Percentiles rank a stretch among this genome's conserved stretches.
phyloP scores from a whole-genome alignment of 23 tunicate genomes.

The Trididemnum miniatum region DNA sequence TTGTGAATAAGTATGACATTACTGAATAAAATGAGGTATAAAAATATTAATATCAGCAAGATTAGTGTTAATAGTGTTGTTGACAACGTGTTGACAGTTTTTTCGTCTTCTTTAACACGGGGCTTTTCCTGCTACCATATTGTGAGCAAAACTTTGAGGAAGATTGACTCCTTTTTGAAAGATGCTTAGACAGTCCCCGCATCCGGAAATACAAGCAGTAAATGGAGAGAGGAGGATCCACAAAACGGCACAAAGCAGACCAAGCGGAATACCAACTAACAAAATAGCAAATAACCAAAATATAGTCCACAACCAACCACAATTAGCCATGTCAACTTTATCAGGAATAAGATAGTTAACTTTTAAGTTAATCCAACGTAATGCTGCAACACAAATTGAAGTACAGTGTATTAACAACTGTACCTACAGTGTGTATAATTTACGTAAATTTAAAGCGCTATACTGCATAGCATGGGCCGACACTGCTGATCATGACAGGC shows the following conservation, averaged over 20 bases:
- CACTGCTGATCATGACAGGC: too few relatives aligned
- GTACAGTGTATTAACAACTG: too few relatives aligned
- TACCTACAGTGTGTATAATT: too few relatives aligned
- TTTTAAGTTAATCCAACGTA: too few relatives aligned
- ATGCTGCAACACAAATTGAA: too few relatives aligned
- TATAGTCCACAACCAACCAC: conserved; percentile 82
- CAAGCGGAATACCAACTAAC: conserved; percentile 55
- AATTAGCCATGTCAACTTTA: conserved; percentile 53
- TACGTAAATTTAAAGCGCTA: too few relatives aligned
- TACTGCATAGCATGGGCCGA: too few relatives aligned
- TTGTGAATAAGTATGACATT: too few relatives aligned
- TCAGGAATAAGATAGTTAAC: too few relatives aligned
- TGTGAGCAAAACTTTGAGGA: conserved; percentile 53
- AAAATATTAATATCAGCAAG: too few relatives aligned
- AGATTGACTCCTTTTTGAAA: conserved; percentile 64
- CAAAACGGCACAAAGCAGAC: conserved; percentile 62
- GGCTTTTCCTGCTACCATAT: conserved; percentile 45
- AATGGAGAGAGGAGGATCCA: conserved; percentile 72
- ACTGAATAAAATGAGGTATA: too few relatives aligned
- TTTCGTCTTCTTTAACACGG: conserved; percentile 46
- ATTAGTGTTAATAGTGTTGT: too few relatives aligned
- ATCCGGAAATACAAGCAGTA: conserved; percentile 70
- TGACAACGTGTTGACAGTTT: background rate
- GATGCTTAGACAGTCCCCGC: conserved; percentile 52
- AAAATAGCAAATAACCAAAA: conserved; percentile 70